Evolutionary conservation across 2,888 invertebrate genomes (phyloP).

Genomic region (Tetranychus piercei): DNA sequence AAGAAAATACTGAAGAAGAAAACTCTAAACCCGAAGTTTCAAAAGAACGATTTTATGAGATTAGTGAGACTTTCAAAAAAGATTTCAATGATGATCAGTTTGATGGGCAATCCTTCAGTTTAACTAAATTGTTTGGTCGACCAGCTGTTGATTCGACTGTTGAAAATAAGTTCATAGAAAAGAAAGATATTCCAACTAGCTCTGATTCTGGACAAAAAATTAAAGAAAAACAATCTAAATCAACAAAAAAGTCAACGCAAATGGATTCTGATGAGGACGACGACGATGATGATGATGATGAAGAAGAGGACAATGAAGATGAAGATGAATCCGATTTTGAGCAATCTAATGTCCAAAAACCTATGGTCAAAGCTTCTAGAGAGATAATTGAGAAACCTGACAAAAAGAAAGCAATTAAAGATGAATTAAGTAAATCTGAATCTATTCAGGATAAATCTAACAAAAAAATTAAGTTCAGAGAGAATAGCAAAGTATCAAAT

Average conservation of each 20-base stretch:
- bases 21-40: not conserved
- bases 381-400: not conserved
- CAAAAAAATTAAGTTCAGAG: not conserved
- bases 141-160: not conserved
- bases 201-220: not conserved
- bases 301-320: not conserved
- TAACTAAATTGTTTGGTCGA: not conserved
- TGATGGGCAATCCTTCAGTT: not conserved
- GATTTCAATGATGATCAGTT: not conserved
- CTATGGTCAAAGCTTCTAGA: not conserved
- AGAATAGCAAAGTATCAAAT: not conserved
- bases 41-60: slow-evolving; percentile 1
- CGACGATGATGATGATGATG: not conserved
- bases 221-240: not conserved
- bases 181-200: no score
- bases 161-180: no score
- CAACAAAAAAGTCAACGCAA: not conserved
- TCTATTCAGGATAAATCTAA: not conserved
- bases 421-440: not conserved
- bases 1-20: not conserved
- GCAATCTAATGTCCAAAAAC: not conserved
- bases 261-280: not conserved
- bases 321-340: not conserved
- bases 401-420: not conserved
- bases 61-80: slow-evolving; percentile 10